Evolutionary conservation across 2,113 vertebrate species (phyloP), one percentile per base, ranked within the genome.

Genomic region (Anas platyrhynchos): DNA sequence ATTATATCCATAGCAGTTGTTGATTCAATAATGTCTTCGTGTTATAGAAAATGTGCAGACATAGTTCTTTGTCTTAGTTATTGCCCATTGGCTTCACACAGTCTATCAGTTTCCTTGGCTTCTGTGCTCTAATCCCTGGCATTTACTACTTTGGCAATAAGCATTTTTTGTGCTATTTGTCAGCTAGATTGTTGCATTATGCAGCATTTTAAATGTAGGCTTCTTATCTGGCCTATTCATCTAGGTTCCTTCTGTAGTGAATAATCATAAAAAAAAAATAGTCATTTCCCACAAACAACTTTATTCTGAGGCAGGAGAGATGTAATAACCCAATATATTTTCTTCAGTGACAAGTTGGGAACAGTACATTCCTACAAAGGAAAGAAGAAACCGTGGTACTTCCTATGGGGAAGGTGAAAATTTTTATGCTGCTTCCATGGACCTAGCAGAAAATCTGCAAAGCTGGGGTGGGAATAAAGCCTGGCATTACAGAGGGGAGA

Each of bases 101-200:
- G 26, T 41, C 69, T 20, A 11, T 50, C 11, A 67, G 22, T 65
- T 84, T 61, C 4, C 13, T 52, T 29, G 34, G 46, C 56, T 93
- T 71, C 78, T 87, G 32, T 72, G 66, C 38, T 27, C 13, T 79
- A 8, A 52, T 50, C 36, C 62, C 83, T 65, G 69, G 52, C 32
- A 85, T 25, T 56, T 63, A 20, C 29, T 46, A 14, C 44, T 36
- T 16, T 4, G 0, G 25, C 63, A 34, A 18, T 46, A 82, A 79
- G 82, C 25, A 4, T 3, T 46, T 46, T 44, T 43, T 43, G 6
- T 81, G 56, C 13, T 89, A 27, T 21, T 0, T 0, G 0, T 89
- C 38, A 43, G 46, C 23, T 46, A 77, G 52, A 50, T 27, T 27
- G 5, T 36, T 71, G 54, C 48, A 62, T 67, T 82, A 17, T 8